phyloP scores from a whole-genome alignment of 1,140 invertebrate species.

The Plodia interpunctella region DNA sequence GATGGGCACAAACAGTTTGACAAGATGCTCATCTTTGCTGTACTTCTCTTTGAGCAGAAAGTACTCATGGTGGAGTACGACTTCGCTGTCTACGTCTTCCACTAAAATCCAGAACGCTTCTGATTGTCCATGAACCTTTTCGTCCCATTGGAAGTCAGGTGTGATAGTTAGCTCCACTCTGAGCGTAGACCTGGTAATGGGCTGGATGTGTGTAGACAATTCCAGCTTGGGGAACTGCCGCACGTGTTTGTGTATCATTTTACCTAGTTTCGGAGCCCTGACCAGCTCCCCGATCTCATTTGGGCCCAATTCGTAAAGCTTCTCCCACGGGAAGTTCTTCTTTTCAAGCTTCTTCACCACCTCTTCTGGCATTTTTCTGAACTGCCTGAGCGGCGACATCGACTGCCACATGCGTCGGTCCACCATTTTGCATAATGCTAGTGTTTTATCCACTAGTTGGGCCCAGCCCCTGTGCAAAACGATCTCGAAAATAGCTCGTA shows the following conservation, averaged over 20 bases:
- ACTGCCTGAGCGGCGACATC: constrained; percentile 98
- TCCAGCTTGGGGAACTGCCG: constrained; percentile 98
- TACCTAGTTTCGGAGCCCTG: constrained; percentile 96
- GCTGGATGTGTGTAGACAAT: constrained; percentile 96
- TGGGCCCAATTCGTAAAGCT: constrained; percentile 96
- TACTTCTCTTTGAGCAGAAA: constrained; percentile 98
- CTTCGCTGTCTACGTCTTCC: constrained; percentile 98
- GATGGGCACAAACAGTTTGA: constrained; percentile 99
- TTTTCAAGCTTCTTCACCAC: constrained; percentile 98
- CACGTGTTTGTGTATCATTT: constrained; percentile 98
- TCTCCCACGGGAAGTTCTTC: constrained; percentile 96
- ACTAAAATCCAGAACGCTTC: constrained; percentile 99
- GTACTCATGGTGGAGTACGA: constrained; percentile 97
- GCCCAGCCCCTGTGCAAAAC: constrained; percentile 93
- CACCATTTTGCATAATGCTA: constrained; percentile 99
- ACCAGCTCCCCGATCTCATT: constrained; percentile 99
- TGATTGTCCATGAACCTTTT: constrained; percentile 95
- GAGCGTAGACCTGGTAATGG: constrained; percentile 96
- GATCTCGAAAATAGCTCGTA: constrained; percentile 99
- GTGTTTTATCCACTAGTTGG: constrained; percentile 95
- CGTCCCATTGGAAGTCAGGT: constrained; percentile 99
- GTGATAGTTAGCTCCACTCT: constrained; percentile 98
- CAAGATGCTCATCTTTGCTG: constrained; percentile 94
- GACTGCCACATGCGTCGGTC: constrained; percentile 99
- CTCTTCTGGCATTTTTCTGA: constrained; percentile 98